Conservation (phyloP, 1,140 invertebrate species). For the Drosophila persimilis region DNA sequence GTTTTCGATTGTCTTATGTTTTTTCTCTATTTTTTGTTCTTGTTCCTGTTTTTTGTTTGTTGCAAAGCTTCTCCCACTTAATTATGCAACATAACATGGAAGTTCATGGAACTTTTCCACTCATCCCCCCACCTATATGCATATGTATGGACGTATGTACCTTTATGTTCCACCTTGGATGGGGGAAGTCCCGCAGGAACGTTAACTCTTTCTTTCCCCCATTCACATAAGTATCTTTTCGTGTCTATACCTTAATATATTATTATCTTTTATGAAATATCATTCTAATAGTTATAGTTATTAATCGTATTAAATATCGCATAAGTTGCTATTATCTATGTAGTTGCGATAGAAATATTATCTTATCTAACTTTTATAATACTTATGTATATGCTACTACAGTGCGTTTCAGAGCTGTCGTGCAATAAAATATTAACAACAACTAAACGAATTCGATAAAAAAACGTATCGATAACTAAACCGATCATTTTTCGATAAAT, state of each 20-base stretch:
- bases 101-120: slow-evolving; percentile 49
- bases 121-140: not conserved
- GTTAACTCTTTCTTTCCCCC: not conserved
- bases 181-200: not conserved
- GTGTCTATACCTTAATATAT: too few relatives aligned
- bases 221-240: too few relatives aligned
- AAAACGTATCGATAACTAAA: too few relatives aligned
- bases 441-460: too few relatives aligned
- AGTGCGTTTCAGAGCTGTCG: slow-evolving; percentile 5
- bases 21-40: slow-evolving; percentile 4
- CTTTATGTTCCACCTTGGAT: not conserved
- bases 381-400: not conserved
- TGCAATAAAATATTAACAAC: too few relatives aligned
- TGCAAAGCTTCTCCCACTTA: slow-evolving; percentile 53
- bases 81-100: slow-evolving; percentile 55
- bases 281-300: slow-evolving; percentile 2
- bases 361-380: not conserved
- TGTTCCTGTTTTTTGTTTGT: slow-evolving; percentile 28
- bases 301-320: not conserved
- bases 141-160: not conserved
- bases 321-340: slow-evolving; percentile 19
- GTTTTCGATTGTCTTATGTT: slow-evolving; percentile 43
- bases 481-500: too few relatives aligned
- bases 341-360: slow-evolving; percentile 22
- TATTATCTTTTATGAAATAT: too few relatives aligned